These are phyloP conservation scores for Formica aserva DNA, from an alignment of 2,888 invertebrate genomes.

Conservation along the genomic window DNA sequence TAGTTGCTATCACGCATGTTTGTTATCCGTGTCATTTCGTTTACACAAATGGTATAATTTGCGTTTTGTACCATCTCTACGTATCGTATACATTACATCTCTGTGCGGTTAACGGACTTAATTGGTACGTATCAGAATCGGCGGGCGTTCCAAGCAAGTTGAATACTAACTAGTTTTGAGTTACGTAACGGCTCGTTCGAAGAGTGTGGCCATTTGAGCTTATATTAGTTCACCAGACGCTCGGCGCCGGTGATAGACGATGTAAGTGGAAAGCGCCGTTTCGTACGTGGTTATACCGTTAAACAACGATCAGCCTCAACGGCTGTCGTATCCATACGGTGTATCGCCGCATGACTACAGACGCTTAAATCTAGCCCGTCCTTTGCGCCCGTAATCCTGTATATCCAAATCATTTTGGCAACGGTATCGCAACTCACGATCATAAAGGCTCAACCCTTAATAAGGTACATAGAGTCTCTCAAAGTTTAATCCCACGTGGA, in stretches of 20 bases:
- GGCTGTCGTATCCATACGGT: neutral
- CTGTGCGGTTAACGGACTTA: conserved; percentile 56
- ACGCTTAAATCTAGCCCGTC: neutral
- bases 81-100: conserved; percentile 57
- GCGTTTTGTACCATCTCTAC: neutral
- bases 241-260: conserved; percentile 60
- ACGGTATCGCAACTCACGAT: neutral
- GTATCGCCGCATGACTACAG: neutral
- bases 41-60: neutral
- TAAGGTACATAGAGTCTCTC: neutral
- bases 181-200: conserved; percentile 56
- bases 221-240: conserved; percentile 62
- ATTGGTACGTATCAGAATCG: conserved; percentile 59
- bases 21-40: neutral
- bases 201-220: conserved; percentile 58
- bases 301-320: conserved; percentile 49
- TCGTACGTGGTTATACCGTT: conserved; percentile 33
- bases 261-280: conserved; percentile 44
- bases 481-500: neutral
- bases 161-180: conserved; percentile 55
- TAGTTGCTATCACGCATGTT: neutral
- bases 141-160: conserved; percentile 23
- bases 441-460: neutral
- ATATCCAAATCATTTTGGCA: conserved; percentile 26
- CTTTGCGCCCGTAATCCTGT: neutral